Evolutionary conservation across 2,888 invertebrate genomes (phyloP).

Genomic region (Trichopoda pennipes): DNA sequence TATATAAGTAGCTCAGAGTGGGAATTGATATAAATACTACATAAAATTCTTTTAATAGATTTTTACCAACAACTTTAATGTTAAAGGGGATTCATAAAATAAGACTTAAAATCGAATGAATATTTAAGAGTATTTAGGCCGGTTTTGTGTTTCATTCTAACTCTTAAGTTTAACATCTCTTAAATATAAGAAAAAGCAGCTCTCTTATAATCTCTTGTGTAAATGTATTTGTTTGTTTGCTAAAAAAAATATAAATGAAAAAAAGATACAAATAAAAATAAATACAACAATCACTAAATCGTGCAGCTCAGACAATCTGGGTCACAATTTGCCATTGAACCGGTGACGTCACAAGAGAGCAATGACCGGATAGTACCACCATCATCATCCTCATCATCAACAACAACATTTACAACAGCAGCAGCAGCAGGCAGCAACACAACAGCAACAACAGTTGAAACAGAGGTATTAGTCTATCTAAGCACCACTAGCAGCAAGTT

Average conservation of each 20-base stretch:
- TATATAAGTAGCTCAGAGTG: constrained; percentile 9
- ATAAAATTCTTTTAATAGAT: constrained; percentile 3
- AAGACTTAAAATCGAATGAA: constrained; percentile 31
- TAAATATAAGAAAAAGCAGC: constrained; percentile 6
- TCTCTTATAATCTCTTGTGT: constrained; percentile 34
- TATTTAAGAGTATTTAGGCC: constrained; percentile 47
- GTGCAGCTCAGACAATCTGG: constrained; percentile 81
- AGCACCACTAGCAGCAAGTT: constrained; percentile 54
- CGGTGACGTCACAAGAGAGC: constrained; percentile 81
- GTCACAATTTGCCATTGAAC: constrained; percentile 82
- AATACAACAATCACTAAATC: constrained; percentile 67
- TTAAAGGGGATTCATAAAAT: constrained; percentile 16
- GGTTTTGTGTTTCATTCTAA: constrained; percentile 19
- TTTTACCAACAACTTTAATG: background rate
- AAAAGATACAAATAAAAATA: constrained; percentile 48
- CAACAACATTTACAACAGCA: constrained; percentile 61
- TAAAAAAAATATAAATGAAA: constrained; percentile 29
- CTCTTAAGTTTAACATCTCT: constrained; percentile 49
- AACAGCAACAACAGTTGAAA: constrained; percentile 49
- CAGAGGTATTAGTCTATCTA: constrained; percentile 38
- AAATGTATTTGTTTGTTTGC: constrained; percentile 35
- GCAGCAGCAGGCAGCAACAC: constrained; percentile 45
- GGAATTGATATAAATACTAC: constrained; percentile 37
- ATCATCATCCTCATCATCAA: constrained; percentile 70
- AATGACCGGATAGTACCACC: constrained; percentile 75